Conservation (phyloP, 2,888 invertebrate species). For the Mechanitis messenoides region DNA sequence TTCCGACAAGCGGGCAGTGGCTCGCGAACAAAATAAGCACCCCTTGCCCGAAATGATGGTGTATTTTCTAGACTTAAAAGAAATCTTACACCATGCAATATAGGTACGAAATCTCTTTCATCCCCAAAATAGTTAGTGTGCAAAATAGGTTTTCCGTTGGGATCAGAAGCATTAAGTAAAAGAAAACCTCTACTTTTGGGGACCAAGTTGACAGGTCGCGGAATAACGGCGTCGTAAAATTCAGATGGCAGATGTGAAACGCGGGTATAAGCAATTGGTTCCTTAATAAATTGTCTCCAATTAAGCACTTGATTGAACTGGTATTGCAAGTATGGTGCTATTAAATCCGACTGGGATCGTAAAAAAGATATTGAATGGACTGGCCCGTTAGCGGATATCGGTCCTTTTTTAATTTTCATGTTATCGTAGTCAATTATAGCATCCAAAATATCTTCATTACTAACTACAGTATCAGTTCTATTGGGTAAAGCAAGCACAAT, state of each 20-base stretch:
- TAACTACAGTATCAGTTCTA: conserved; percentile 60
- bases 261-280: conserved; percentile 49
- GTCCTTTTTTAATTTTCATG: conserved; percentile 55
- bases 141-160: conserved; percentile 81
- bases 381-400: conserved; percentile 72
- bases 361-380: conserved; percentile 75
- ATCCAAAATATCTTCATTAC: conserved; percentile 49
- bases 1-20: conserved; percentile 74
- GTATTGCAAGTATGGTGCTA: conserved; percentile 79
- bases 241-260: conserved; percentile 65
- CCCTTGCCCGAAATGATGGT: conserved; percentile 69
- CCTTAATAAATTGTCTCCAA: conserved; percentile 68
- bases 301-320: conserved; percentile 65
- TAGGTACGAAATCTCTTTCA: conserved; percentile 74
- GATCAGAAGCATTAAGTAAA: conserved; percentile 79
- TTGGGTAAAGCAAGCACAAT: conserved; percentile 72
- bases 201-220: conserved; percentile 75
- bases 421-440: conserved; percentile 56
- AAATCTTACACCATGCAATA: conserved; percentile 78
- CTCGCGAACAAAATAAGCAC: conserved; percentile 70
- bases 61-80: conserved; percentile 75
- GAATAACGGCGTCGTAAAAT: conserved; percentile 76
- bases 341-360: conserved; percentile 62
- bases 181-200: conserved; percentile 79
- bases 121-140: conserved; percentile 79